phyloP scores from a whole-genome alignment of 2,888 invertebrate genomes.

The Diogma glabrata region DNA sequence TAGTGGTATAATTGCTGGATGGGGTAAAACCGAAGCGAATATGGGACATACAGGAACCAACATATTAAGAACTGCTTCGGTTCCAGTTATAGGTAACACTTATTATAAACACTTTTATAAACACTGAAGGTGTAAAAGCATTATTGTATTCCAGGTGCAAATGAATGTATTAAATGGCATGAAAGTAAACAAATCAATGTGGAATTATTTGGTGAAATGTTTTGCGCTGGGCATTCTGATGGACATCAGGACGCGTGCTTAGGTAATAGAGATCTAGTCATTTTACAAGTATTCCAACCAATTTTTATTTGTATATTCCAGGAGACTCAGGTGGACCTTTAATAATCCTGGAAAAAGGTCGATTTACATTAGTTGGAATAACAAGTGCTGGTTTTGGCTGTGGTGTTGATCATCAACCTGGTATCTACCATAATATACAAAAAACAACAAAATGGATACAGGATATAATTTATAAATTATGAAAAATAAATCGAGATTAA shows the following conservation, averaged over 20 bases:
- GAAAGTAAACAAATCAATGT: slow-evolving; percentile 67
- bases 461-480: slow-evolving; percentile 36
- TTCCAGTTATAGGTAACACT: slow-evolving; percentile 73
- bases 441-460: slow-evolving; percentile 58
- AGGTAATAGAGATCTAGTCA: too few species aligned
- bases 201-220: slow-evolving; percentile 64
- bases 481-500: too few species aligned
- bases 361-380: slow-evolving; percentile 69
- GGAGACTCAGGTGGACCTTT: slow-evolving; percentile 75
- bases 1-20: slow-evolving; percentile 62
- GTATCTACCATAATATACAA: slow-evolving; percentile 72
- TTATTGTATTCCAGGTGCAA: too few species aligned
- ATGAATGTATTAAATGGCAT: slow-evolving; percentile 72
- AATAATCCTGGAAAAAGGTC: slow-evolving; percentile 54
- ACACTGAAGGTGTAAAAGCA: too few species aligned
- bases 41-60: slow-evolving; percentile 69
- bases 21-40: slow-evolving; percentile 70
- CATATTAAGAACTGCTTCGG: slow-evolving; percentile 63
- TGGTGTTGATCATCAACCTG: slow-evolving; percentile 74
- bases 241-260: slow-evolving; percentile 74
- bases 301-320: too few species aligned
- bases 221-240: slow-evolving; percentile 73
- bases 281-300: too few species aligned
- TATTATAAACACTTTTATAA: too few species aligned
- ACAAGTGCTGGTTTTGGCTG: slow-evolving; percentile 81